Percentiles rank a stretch among this genome's conserved stretches.
Conservation (phyloP, 92 coral and sea anemone species). For the Hydrozoanthus gracilis region DNA sequence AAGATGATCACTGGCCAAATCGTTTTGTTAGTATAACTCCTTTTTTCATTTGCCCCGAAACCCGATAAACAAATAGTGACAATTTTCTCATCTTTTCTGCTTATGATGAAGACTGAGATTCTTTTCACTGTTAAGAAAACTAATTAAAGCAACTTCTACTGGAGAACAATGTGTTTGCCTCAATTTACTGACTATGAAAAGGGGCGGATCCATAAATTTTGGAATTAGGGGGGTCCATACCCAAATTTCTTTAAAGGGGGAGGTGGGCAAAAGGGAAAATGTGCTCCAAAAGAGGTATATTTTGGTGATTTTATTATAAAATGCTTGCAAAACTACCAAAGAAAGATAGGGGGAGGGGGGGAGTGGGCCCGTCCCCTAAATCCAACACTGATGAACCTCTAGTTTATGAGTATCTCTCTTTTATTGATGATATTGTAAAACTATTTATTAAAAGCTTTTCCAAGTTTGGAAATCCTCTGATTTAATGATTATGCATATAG, state of each 20-base stretch:
- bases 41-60: not conserved
- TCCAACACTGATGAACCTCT: not conserved
- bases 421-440: not conserved
- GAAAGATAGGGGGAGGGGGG: not conserved
- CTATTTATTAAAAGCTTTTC: not conserved
- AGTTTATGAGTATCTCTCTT: not conserved
- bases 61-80: not conserved
- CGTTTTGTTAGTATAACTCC: not conserved
- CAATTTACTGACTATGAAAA: not conserved
- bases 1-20: slow-evolving; percentile 3
- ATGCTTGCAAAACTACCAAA: not conserved
- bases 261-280: not conserved
- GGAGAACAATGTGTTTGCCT: not conserved
- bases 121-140: not conserved
- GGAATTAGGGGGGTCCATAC: not conserved
- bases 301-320: too few relatives aligned
- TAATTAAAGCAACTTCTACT: not conserved
- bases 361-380: not conserved
- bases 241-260: not conserved
- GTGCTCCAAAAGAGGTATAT: too few relatives aligned
- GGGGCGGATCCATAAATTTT: not conserved
- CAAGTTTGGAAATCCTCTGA: not conserved
- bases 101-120: not conserved
- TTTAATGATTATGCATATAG: too few relatives aligned
- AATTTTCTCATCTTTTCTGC: too few relatives aligned